Base-by-base conservation (phyloP, 2,797 vertebrate genomes). In the Caiman crocodilus region DNA sequence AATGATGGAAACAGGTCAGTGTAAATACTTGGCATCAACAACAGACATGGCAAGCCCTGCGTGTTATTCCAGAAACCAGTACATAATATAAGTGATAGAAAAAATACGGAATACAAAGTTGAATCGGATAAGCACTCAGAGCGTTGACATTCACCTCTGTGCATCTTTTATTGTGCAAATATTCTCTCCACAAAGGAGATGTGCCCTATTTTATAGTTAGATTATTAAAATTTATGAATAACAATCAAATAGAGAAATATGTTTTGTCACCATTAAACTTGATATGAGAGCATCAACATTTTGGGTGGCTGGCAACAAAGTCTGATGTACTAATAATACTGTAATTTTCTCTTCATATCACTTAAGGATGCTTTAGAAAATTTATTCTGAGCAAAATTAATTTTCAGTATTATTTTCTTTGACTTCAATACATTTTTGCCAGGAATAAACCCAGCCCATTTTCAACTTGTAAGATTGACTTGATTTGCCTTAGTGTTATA, bases 1-100 rank as follows among this genome's bases (percentile, higher is more conserved):
- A 96, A 75, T 42, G 76, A 85, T 93, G 94, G 85, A 85, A 96
- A 90, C 85, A 86, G 91, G 79, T 94, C 89, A 90, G 56, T 82
- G 90, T 93, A 95, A 95, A 88, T 88, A 85, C 55, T 94, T 95
- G 88, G 89, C 94, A 71, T 92, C 65, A 93, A 95, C 90, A 90
- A 85, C 79, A 89, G 75, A 87, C 58, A 14, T n/a, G 28, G 79
- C 82, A 91, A 35, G 26, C 88, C 87, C 92, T 58, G 10, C 16
- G 25, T 82, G 91, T 95, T 91, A 80, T 95, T 95, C 95, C 88
- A 84, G 92, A 94, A 96, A n/a, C 75, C 73, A 93, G 16, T 7
- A 90, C 42, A 50, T 2, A 76, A 30, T 14, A 63, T 79, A 25
- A 79, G 58, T 71, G 71, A 92, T 61, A 60, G 76, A 89, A 81